Percentiles rank a stretch among this genome's conserved stretches.
Conservation (phyloP, 2,888 invertebrate genomes). For the Drosophila leonis region DNA sequence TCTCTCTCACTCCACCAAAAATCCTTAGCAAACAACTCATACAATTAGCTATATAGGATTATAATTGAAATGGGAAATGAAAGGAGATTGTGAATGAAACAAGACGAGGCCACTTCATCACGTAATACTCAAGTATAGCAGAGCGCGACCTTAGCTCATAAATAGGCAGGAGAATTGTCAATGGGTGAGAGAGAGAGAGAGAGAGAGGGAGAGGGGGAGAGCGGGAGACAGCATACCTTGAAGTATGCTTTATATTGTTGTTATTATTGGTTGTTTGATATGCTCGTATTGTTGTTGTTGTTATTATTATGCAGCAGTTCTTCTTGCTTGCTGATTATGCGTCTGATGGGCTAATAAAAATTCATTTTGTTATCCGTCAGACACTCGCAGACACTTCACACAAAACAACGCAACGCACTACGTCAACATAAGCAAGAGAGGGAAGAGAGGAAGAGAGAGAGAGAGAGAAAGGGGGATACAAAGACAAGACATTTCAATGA, state of each 20-base stretch:
- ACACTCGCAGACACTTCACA: conserved; percentile 30
- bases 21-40: conserved; percentile 22
- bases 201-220: neutral
- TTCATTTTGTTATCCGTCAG: conserved; percentile 66
- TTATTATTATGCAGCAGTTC: conserved; percentile 78
- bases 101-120: conserved; percentile 74
- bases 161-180: conserved; percentile 12
- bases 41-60: conserved; percentile 46
- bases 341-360: conserved; percentile 77
- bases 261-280: conserved; percentile 62
- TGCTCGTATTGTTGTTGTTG: conserved; percentile 43
- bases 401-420: conserved; percentile 56
- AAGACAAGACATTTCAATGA: conserved; percentile 19
- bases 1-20: neutral
- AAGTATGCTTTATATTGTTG: conserved; percentile 58
- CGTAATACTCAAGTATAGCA: conserved; percentile 72
- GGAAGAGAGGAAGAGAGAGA: neutral
- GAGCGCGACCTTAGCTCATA: conserved; percentile 34
- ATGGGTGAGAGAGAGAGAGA: neutral
- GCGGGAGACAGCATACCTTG: conserved; percentile 31
- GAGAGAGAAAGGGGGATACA: neutral
- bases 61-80: conserved; percentile 39
- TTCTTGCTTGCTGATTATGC: conserved; percentile 61
- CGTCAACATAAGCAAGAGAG: conserved; percentile 40
- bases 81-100: conserved; percentile 20